Base-by-base conservation (phyloP, 2,113 vertebrate genomes). In the Laterallus jamaicensis region DNA sequence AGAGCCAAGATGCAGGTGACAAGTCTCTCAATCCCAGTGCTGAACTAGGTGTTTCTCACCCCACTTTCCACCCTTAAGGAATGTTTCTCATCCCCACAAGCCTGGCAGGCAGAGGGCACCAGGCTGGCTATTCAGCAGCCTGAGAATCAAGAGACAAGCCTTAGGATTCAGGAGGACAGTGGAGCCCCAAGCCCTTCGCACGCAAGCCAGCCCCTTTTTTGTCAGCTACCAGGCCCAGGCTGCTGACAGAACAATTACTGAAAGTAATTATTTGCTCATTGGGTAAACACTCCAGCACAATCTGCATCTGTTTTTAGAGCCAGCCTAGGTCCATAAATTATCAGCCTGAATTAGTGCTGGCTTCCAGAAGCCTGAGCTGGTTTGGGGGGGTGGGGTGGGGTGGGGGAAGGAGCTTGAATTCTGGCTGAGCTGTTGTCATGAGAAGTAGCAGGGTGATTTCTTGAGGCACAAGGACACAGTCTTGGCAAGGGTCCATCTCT, bases 261-360 rank as follows among this genome's bases (percentile, higher is more conserved):
- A 31, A 24, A 81, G 76, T 59, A 59, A 91, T 91, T 82, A 93
- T 89, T 86, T 86, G 24, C 92, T 82, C 75, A 0, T 69, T 60
- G 94, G 87, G 75, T 95, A 94, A 97, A 94, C 90, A 79, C 78
- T 63, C 80, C 54, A 8, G 83, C 19, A 95, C 83, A 96, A 95
- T 83, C 82, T 55, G 62, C 86, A 91, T 88, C 74, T 93, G 93
- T 91, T 93, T 88, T 73, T 42, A 80, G 92, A 78, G 70, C 50
- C 87, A 5, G 74, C 47, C 92, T 4, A 8, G 0, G 71, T 59
- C 95, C 87, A 85, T 92, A 63, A 96, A 95, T 96, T 80, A 89
- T 86, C 89, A 54, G 49, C 29, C 14, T 32, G 84, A 96, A 93
- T 86, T 50, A 82, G 68, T 4, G 58, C 55, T 82, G 83, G 20